phyloP scores from a whole-genome alignment of 1,140 invertebrate genomes.

The Antheraea pernyi region DNA sequence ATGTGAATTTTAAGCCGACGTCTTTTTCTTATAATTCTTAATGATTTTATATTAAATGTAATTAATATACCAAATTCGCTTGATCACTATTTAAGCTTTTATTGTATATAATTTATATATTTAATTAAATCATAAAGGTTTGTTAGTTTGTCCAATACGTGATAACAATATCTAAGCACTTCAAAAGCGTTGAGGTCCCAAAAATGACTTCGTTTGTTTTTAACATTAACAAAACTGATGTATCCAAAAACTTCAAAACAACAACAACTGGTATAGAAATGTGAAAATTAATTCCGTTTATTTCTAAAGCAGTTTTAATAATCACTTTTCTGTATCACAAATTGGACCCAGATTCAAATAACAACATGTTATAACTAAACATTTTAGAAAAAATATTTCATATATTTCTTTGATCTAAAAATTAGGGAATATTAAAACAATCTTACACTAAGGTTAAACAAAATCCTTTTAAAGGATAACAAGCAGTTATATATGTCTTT shows the following conservation, averaged over 20 bases:
- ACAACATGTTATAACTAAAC: slow-evolving; percentile 64
- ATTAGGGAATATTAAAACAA: slow-evolving; percentile 55
- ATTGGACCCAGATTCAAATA: slow-evolving; percentile 70
- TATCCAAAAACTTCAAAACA: slow-evolving; percentile 9
- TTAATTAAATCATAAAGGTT: background rate
- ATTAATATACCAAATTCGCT: too few relatives aligned
- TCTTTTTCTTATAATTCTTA: too few relatives aligned
- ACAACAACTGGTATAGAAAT: slow-evolving; percentile 12
- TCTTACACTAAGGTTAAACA: slow-evolving; percentile 64
- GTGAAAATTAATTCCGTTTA: slow-evolving; percentile 26
- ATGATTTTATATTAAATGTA: too few relatives aligned
- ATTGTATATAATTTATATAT: background rate
- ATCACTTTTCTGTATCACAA: slow-evolving; percentile 38
- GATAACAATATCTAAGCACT: background rate
- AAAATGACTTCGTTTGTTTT: background rate
- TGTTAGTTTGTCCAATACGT: slow-evolving; percentile 7
- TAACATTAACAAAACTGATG: slow-evolving; percentile 2
- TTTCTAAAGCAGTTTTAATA: background rate
- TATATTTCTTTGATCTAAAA: slow-evolving; percentile 51
- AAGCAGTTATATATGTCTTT: slow-evolving; percentile 69
- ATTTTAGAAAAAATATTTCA: slow-evolving; percentile 63
- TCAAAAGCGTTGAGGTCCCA: background rate
- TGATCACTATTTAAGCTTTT: too few relatives aligned
- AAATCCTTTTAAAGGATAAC: slow-evolving; percentile 76
- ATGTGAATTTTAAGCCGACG: background rate